A percentile compares a stretch with the other conserved stretches of the same genome.
Conservation (phyloP, 1,140 invertebrate genomes). For the Eufriesea mexicana region DNA sequence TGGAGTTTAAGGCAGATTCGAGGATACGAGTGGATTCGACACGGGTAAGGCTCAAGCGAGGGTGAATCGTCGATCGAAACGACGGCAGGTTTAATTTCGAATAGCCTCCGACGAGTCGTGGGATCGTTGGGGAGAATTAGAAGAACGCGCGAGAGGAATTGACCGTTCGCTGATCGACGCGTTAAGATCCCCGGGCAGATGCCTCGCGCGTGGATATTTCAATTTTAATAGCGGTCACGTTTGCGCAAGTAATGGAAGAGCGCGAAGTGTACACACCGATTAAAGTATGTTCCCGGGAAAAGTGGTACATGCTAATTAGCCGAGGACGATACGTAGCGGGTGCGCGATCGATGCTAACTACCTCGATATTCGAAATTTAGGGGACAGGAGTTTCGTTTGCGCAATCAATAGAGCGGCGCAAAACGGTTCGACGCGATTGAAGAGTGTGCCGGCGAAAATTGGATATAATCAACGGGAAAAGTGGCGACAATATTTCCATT, state of each 20-base stretch:
- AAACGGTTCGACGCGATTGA: conserved; percentile 26
- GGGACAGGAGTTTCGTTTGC: conserved; percentile 45
- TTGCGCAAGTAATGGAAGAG: conserved; percentile 35
- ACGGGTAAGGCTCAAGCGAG: too few relatives aligned
- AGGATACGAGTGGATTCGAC: not conserved
- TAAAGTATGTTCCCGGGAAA: conserved; percentile 27
- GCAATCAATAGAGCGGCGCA: conserved; percentile 31
- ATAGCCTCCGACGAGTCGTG: too few relatives aligned
- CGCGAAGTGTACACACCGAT: conserved; percentile 8
- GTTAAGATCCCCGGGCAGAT: not conserved
- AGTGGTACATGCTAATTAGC: conserved; percentile 42
- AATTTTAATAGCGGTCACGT: conserved; percentile 31
- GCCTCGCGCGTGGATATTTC: not conserved
- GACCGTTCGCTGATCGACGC: not conserved
- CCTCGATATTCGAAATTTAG: conserved; percentile 41
- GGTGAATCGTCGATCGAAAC: too few relatives aligned
- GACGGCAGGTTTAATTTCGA: not conserved
- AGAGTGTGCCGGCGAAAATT: conserved; percentile 14
- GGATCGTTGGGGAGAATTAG: too few relatives aligned
- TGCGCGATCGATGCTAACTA: conserved; percentile 25
- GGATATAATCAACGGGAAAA: conserved; percentile 32
- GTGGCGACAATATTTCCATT: conserved; percentile 28
- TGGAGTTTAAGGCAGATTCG: not conserved
- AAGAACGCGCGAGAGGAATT: not conserved
- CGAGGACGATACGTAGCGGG: conserved; percentile 17